Conservation (phyloP, 2,113 vertebrate species). For the Datnioides undecimradiatus region DNA sequence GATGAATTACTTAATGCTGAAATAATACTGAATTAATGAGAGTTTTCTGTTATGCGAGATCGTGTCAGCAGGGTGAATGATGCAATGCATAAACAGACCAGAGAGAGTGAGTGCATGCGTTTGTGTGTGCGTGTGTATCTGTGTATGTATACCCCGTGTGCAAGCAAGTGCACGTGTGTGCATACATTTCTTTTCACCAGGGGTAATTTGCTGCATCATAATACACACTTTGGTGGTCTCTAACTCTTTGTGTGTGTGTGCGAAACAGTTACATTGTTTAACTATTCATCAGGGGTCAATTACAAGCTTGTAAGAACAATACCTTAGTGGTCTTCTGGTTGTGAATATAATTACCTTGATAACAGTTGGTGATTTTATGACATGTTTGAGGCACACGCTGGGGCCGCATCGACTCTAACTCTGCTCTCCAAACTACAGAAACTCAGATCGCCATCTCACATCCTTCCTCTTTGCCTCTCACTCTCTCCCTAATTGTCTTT, state of each 20-base stretch:
- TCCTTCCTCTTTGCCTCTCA: background rate
- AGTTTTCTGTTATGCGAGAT: slow-evolving; percentile 69
- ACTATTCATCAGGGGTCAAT: slow-evolving; percentile 57
- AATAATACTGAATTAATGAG: slow-evolving; percentile 72
- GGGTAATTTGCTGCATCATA: slow-evolving; percentile 31
- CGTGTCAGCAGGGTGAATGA: slow-evolving; percentile 69
- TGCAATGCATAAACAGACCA: slow-evolving; percentile 53
- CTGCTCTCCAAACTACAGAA: slow-evolving; percentile 33
- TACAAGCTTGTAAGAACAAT: slow-evolving; percentile 46
- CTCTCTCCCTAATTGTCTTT: background rate
- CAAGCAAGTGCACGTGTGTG: background rate
- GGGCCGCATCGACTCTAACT: slow-evolving; percentile 43
- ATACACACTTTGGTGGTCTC: slow-evolving; percentile 54
- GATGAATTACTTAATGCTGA: slow-evolving; percentile 75
- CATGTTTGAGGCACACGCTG: slow-evolving; percentile 24
- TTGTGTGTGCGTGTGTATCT: background rate
- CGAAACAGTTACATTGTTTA: slow-evolving; percentile 33
- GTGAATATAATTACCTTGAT: slow-evolving; percentile 51
- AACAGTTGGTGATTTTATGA: slow-evolving; percentile 67
- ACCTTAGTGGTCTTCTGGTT: slow-evolving; percentile 39
- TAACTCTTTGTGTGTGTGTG: slow-evolving; percentile 4
- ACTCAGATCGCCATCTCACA: background rate
- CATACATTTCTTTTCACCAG: slow-evolving; percentile 16
- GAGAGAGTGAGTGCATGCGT: background rate
- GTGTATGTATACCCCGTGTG: too few species aligned